Evolutionary conservation across 2,113 vertebrate genomes (phyloP).

Genomic region (Amphiprion percula): DNA sequence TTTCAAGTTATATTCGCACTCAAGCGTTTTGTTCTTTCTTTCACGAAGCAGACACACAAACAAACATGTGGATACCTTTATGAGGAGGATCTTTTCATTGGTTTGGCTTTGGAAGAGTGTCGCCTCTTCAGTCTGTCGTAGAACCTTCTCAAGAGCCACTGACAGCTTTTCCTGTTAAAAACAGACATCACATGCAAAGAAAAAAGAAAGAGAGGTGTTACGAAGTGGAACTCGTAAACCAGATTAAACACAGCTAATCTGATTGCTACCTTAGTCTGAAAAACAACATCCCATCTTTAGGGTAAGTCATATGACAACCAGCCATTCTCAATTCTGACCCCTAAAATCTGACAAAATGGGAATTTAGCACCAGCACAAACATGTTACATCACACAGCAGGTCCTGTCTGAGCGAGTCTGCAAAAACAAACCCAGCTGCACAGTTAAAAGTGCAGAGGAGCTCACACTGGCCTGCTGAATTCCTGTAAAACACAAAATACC

Average conservation of each 20-base stretch:
- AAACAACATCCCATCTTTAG: conserved; percentile 39
- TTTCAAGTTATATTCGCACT: conserved; percentile 23
- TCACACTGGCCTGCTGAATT: conserved; percentile 74
- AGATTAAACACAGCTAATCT: conserved; percentile 38
- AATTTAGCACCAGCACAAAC: conserved; percentile 27
- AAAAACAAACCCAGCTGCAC: conserved; percentile 25
- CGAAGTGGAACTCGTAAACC: conserved; percentile 20
- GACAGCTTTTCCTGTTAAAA: conserved; percentile 77
- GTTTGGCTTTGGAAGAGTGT: conserved; percentile 69
- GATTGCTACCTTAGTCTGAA: conserved; percentile 25
- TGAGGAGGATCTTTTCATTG: conserved; percentile 77
- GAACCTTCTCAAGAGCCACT: conserved; percentile 67
- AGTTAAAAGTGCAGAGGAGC: conserved; percentile 20
- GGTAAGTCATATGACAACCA: conserved; percentile 61
- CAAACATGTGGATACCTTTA: conserved; percentile 69
- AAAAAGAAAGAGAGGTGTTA: background rate
- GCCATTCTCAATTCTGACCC: background rate
- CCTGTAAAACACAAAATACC: conserved; percentile 42
- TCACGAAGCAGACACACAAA: background rate
- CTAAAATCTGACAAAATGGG: conserved; percentile 30
- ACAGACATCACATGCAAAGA: conserved; percentile 40
- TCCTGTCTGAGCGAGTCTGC: background rate
- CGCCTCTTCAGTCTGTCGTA: conserved; percentile 74
- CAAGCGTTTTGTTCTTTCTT: background rate
- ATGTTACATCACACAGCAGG: conserved; percentile 19